Conservation (phyloP, 2,113 vertebrate species). For the Clarias gariepinus region DNA sequence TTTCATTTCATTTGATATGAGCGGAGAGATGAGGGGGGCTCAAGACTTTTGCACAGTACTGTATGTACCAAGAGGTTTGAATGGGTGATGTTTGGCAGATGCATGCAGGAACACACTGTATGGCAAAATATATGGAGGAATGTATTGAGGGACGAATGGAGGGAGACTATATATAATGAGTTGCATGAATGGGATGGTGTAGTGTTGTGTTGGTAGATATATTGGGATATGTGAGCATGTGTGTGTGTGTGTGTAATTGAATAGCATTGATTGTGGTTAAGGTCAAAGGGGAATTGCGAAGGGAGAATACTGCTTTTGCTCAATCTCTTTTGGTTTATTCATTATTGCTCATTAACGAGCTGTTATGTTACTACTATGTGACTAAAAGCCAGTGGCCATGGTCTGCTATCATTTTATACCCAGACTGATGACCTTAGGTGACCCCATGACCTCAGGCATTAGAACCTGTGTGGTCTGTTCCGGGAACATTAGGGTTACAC, state of each 20-base stretch:
- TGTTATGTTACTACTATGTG: neutral
- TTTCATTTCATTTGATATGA: no score
- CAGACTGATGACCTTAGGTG: neutral
- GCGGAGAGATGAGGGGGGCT: neutral
- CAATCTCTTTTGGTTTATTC: no score
- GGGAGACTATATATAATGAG: neutral
- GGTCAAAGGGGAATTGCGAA: conserved; percentile 29
- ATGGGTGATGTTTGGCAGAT: neutral
- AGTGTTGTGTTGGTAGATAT: neutral
- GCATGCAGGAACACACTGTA: neutral
- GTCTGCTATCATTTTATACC: neutral
- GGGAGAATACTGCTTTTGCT: neutral
- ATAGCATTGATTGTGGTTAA: conserved; percentile 44
- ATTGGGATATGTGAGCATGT: conserved; percentile 11
- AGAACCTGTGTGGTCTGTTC: neutral
- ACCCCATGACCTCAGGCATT: neutral
- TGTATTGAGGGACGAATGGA: neutral
- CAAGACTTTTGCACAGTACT: neutral
- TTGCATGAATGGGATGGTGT: neutral
- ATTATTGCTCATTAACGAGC: neutral
- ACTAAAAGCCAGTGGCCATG: neutral
- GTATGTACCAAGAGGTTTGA: neutral
- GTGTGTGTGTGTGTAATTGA: conserved; percentile 46
- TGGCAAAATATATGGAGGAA: neutral
- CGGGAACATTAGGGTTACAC: neutral